Conservation (phyloP, 1,140 invertebrate species). For the Homalodisca vitripennis region DNA sequence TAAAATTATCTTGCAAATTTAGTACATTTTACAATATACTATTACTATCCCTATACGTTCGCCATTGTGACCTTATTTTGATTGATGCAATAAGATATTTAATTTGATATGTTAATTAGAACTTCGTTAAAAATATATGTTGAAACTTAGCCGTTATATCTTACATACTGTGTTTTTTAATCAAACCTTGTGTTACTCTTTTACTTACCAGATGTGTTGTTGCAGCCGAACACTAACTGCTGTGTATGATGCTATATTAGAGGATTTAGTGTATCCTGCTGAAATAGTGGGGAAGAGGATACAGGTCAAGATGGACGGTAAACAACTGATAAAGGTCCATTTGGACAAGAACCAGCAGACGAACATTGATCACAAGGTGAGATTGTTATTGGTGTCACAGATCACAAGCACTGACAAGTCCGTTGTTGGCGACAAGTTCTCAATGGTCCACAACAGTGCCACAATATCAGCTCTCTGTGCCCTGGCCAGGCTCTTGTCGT, state of each 20-base stretch:
- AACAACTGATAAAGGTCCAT: constrained; percentile 96
- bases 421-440: constrained; percentile 6
- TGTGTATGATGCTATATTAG: constrained; percentile 95
- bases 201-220: too few species aligned
- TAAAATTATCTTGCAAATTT: too few species aligned
- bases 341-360: constrained; percentile 98
- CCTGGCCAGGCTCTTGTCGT: neutral
- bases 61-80: too few species aligned
- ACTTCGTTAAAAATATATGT: too few species aligned
- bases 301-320: constrained; percentile 93
- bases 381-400: constrained; percentile 28
- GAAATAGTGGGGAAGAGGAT: constrained; percentile 99
- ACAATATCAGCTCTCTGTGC: neutral
- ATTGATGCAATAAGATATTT: too few species aligned
- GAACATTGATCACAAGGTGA: constrained; percentile 98
- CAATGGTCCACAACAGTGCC: constrained; percentile 14
- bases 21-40: too few species aligned
- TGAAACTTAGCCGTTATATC: too few species aligned
- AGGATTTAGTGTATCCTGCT: constrained; percentile 97
- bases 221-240: constrained; percentile 88
- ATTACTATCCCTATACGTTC: too few species aligned
- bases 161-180: too few species aligned
- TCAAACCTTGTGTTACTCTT: too few species aligned
- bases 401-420: constrained; percentile 24
- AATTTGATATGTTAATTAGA: too few species aligned